Evolutionary conservation across 2,797 vertebrate species (phyloP), one percentile per base, ranked within the genome.

Genomic region (Mastacembelus armatus): DNA sequence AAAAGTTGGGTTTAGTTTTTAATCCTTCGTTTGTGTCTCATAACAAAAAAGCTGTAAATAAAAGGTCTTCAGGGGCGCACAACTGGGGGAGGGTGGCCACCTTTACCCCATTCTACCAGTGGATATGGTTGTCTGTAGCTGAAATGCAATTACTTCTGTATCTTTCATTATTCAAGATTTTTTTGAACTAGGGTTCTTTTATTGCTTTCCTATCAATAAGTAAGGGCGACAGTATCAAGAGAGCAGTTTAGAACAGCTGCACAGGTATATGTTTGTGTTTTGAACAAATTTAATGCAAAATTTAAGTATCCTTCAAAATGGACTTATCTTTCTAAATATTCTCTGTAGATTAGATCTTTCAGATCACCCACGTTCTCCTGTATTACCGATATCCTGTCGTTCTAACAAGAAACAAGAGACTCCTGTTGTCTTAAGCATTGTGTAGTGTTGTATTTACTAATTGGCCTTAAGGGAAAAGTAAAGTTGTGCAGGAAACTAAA

Each of bases 381-480:
- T 73, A 74, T 69, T 63, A 49, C 55, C 68, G 64, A 70, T 81
- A 62, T 70, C 66, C 70, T 61, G 55, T 76, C 16, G 26, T 75
- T 77, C 51, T 52, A 78, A 81, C 67, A 69, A 84, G 76, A 76
- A 85, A 78, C 85, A 78, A 80, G 55, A 85, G 74, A 72, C 75
- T 86, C 71, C 62, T 81, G 85, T 88, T 85, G 85, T 89, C 69
- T 86, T 82, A 77, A 81, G 62, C 60, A 60, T 71, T 65, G 61
- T 60, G 66, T 71, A 80, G 57, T 85, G 71, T 86, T 66, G 80
- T 88, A 79, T 86, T 85, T 90, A 80, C 87, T 92, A 92, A 92
- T 92, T 91, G 82, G 90, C 82, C 91, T 90, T 86, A 69, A 89
- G 91, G 90, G 91, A 89, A 89, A 91, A 89, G 84, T 85, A 80